Conservation (phyloP, 1,140 invertebrate genomes). For the Scaptomyza graminum region DNA sequence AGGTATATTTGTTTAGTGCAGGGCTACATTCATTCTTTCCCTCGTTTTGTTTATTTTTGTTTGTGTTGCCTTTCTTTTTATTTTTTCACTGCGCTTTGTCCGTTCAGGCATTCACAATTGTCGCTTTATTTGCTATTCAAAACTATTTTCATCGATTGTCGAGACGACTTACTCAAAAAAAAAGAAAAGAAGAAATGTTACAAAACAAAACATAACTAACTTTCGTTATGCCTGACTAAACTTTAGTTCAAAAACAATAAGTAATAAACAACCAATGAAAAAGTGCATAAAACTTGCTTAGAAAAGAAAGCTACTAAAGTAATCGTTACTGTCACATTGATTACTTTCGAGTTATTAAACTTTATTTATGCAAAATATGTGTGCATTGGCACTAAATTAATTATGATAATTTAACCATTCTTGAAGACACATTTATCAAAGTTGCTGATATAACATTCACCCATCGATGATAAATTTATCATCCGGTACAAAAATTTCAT, state of each 20-base stretch:
- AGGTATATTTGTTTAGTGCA: slow-evolving; percentile 53
- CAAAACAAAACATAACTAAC: slow-evolving; percentile 10
- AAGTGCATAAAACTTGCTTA: neutral
- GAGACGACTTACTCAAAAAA: slow-evolving; percentile 24
- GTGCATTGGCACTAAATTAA: too few species aligned
- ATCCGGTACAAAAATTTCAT: too few species aligned
- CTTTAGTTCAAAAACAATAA: slow-evolving; percentile 29
- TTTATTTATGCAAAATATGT: too few species aligned
- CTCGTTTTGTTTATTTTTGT: slow-evolving; percentile 12
- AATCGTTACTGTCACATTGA: neutral
- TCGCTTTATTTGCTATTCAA: slow-evolving; percentile 78
- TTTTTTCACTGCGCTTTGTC: slow-evolving; percentile 37
- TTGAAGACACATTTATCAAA: too few species aligned
- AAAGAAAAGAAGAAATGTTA: neutral
- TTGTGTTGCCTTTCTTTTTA: slow-evolving; percentile 17
- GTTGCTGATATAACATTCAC: too few species aligned
- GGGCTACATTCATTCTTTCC: slow-evolving; percentile 38
- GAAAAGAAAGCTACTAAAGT: slow-evolving; percentile 13
- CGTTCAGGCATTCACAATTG: slow-evolving; percentile 62
- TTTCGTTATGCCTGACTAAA: slow-evolving; percentile 35
- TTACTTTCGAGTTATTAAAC: too few species aligned
- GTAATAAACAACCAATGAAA: slow-evolving; percentile 3
- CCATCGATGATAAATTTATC: too few species aligned
- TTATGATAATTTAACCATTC: too few species aligned
- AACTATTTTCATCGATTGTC: slow-evolving; percentile 73